Conservation (phyloP, 2,888 invertebrate species). For the Tenthredo mesomela region DNA sequence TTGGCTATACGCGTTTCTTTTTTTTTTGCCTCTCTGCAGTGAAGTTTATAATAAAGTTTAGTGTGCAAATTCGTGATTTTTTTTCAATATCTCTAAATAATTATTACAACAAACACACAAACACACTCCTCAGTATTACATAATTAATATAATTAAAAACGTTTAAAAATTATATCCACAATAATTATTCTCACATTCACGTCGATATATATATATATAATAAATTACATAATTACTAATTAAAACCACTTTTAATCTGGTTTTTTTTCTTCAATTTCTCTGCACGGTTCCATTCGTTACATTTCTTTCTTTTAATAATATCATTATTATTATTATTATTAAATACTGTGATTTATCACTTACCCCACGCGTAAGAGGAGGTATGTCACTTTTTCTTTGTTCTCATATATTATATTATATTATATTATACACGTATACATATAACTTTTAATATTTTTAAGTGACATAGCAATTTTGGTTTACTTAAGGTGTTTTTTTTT, state of each 20-base stretch:
- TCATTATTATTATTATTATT: background rate
- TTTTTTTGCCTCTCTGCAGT: too few species aligned
- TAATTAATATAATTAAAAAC: constrained; percentile 1
- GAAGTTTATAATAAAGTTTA: constrained; percentile 24
- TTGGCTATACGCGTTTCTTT: constrained; percentile 4
- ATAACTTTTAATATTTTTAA: constrained; percentile 1
- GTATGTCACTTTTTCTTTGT: constrained; percentile 50
- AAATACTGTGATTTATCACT: constrained; percentile 31
- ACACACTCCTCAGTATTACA: constrained; percentile 4
- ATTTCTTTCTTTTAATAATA: too few species aligned
- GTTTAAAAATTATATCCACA: background rate
- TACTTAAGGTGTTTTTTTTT: background rate
- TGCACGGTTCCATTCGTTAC: too few species aligned
- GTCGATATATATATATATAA: background rate
- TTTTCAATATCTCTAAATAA: background rate
- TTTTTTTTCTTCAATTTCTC: too few species aligned
- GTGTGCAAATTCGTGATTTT: constrained; percentile 19
- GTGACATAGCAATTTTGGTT: constrained; percentile 32
- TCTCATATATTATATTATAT: constrained; percentile 25
- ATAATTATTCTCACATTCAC: background rate
- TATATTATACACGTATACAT: too few species aligned
- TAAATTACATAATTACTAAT: background rate
- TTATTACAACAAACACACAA: background rate
- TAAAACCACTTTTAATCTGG: constrained; percentile 17
- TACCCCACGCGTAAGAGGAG: constrained; percentile 41